A percentile compares a stretch with the other conserved stretches of the same genome.
These are phyloP conservation scores for Sycobia sp. DNA, from an alignment of 1,140 invertebrate genomes.

Conservation along the genomic window DNA sequence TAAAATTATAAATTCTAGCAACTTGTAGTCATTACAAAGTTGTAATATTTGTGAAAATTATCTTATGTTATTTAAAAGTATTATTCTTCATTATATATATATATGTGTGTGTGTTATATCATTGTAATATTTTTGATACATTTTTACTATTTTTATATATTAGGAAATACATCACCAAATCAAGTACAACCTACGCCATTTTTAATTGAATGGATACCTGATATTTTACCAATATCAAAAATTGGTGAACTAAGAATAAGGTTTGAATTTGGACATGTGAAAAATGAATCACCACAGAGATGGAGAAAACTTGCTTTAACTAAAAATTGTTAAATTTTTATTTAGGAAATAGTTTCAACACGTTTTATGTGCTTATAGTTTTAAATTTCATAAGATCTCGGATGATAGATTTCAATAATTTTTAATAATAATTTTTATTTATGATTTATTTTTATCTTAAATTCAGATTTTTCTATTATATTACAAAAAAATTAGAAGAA, in stretches of 20 bases:
- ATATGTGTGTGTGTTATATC: too few relatives aligned
- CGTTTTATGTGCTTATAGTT: background rate
- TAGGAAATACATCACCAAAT: constrained; percentile 66
- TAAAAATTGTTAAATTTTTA: constrained; percentile 42
- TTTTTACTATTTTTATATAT: constrained; percentile 42
- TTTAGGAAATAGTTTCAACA: background rate
- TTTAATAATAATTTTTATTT: background rate
- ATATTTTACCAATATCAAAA: constrained; percentile 72
- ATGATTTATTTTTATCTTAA: too few relatives aligned
- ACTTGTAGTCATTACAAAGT: too few relatives aligned
- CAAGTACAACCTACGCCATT: constrained; percentile 73
- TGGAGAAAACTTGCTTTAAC: constrained; percentile 44
- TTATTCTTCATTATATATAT: too few relatives aligned
- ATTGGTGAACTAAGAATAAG: constrained; percentile 72
- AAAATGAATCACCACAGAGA: constrained; percentile 48
- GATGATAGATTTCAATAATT: background rate
- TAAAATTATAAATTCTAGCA: too few relatives aligned
- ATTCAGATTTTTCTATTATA: too few relatives aligned
- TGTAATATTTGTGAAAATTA: too few relatives aligned
- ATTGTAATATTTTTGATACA: too few relatives aligned
- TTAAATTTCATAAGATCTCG: background rate
- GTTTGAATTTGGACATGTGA: constrained; percentile 69
- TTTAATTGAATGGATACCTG: constrained; percentile 78
- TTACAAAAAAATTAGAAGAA: background rate
- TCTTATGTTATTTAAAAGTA: constrained; percentile 10